Evolutionary conservation across 2,888 invertebrate species (phyloP).

Genomic region (Phoronis australis): DNA sequence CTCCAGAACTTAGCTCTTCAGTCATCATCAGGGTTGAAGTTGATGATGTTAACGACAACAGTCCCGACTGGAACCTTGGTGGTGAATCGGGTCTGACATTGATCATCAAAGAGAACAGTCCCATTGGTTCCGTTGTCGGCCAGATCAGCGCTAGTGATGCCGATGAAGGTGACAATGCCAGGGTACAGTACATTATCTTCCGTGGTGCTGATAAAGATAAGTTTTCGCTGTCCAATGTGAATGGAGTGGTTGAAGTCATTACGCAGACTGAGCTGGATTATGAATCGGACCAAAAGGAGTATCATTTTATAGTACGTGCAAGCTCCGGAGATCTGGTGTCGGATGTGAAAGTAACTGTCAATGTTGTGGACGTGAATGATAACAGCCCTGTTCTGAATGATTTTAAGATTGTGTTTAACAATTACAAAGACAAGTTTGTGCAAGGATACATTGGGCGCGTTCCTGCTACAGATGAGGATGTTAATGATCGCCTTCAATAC

Average conservation of each 20-base stretch:
- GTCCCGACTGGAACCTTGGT: conserved; percentile 81
- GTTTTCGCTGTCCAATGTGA: conserved; percentile 62
- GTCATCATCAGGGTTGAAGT: conserved; percentile 82
- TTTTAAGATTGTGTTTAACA: conserved; percentile 90
- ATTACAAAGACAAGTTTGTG: conserved; percentile 89
- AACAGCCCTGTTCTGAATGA: conserved; percentile 88
- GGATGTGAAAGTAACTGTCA: conserved; percentile 79
- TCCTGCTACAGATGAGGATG: conserved; percentile 92
- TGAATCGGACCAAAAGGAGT: conserved; percentile 87
- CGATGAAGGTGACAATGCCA: conserved; percentile 87
- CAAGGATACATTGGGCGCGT: conserved; percentile 84
- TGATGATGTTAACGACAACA: conserved; percentile 93
- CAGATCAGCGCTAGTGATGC: conserved; percentile 85
- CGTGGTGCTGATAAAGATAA: conserved; percentile 79
- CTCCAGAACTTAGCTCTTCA: conserved; percentile 58
- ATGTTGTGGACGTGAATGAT: conserved; percentile 88
- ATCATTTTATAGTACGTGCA: conserved; percentile 81
- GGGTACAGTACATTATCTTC: conserved; percentile 86
- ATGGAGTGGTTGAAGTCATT: conserved; percentile 75
- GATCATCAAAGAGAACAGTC: conserved; percentile 92
- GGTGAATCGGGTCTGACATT: conserved; percentile 81
- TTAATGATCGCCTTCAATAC: conserved; percentile 66
- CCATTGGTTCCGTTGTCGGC: conserved; percentile 88
- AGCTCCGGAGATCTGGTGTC: conserved; percentile 84
- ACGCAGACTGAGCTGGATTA: conserved; percentile 91